Base-by-base conservation (phyloP, 1,140 invertebrate genomes). In the Drosophila littoralis region DNA sequence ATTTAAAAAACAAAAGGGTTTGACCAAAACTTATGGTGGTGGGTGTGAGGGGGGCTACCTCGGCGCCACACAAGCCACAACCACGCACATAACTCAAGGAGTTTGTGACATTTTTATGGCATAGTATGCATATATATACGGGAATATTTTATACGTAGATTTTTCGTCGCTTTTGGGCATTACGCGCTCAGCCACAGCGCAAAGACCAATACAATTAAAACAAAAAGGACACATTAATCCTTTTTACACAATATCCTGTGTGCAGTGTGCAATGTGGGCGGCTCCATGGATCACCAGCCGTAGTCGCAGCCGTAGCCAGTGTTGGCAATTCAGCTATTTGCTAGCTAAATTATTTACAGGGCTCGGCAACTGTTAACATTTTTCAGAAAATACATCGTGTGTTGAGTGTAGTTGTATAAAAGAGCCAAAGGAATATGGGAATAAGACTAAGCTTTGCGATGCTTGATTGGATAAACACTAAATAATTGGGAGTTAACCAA, bases 31-130 rank as follows among this genome's bases (percentile, higher is more conserved):
- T 50, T 66, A 68, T 60, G 52, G 66, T n/a, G 58, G 38, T 46
- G 55, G 38, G 32, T 32, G 57, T 43, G 32, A 40, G 36, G 51
- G 65, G 50, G 64, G 50, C 45, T 55, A 15, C 46, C 58, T 28
- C 17, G 61, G 60, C 71, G 61, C 77, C 79, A 83, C 74, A 88
- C 70, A 79, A 83, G 84, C 84, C 80, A 75, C 73, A 71, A 67
- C 68, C 77, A 63, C 55, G 80, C 80, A 79, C 84, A 89, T 89
- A 89, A 89, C 77, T 89, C 84, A 89, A 89, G 85, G 84, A 81
- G 80, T 75, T 81, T 89, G 84, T 89, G 84, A 89, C 84, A 89
- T 89, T 89, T 89, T 89, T 89, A 89, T 89, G 84, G 84, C 84
- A 88, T 52, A 40, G 74, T 76, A 70, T 65, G 57, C 65, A 77